These are phyloP conservation scores for Riptortus pedestris DNA, from an alignment of 1,140 invertebrate species.

Conservation along the genomic window DNA sequence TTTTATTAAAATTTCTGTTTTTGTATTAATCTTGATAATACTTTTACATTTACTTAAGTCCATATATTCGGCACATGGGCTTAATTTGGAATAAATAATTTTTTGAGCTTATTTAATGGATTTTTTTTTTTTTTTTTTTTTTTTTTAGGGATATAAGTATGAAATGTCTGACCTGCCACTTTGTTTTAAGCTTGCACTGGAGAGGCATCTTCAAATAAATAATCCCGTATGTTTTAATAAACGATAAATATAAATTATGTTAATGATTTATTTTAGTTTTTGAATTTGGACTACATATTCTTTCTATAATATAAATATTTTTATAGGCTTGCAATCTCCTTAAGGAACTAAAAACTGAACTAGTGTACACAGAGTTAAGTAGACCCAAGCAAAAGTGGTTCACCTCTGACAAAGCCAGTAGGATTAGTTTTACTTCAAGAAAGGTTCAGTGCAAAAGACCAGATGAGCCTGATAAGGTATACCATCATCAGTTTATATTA, in stretches of 20 bases:
- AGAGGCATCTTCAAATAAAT: constrained; percentile 24
- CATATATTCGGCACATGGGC: no score
- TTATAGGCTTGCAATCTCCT: constrained; percentile 13
- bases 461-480: constrained; percentile 30
- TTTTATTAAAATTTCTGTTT: no score
- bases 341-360: constrained; percentile 13
- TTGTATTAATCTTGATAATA: no score
- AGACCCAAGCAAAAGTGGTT: constrained; percentile 24
- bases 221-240: neutral
- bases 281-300: constrained; percentile 4
- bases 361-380: constrained; percentile 9
- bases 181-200: constrained; percentile 22
- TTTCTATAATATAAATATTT: no score
- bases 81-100: no score
- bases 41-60: no score
- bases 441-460: constrained; percentile 16
- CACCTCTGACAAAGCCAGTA: constrained; percentile 12
- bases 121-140: no score
- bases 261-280: neutral
- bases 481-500: neutral
- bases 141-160: constrained; percentile 17
- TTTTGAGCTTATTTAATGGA: no score
- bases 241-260: constrained; percentile 3
- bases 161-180: constrained; percentile 22
- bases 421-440: constrained; percentile 8